These are phyloP conservation scores for Lasiommata megera DNA, from an alignment of 2,888 invertebrate species.

Conservation along the genomic window DNA sequence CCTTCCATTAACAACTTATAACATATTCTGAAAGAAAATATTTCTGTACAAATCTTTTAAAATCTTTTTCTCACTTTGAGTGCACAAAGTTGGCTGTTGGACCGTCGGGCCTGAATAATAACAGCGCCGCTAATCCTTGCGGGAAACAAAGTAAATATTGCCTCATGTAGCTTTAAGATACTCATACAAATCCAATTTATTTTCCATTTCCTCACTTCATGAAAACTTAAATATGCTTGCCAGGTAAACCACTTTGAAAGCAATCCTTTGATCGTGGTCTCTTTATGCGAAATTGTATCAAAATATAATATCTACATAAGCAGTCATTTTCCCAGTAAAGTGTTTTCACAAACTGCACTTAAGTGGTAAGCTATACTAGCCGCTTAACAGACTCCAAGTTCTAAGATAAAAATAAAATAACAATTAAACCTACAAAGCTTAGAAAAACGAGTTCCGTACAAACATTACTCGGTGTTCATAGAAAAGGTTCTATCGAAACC, in stretches of 20 bases:
- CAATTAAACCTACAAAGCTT: not conserved
- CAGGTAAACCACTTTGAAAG: conserved; percentile 78
- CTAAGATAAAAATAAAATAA: not conserved
- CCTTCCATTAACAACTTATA: too few species aligned
- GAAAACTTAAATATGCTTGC: conserved; percentile 79
- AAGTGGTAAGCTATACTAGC: not conserved
- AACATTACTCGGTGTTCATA: too few species aligned
- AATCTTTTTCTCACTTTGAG: conserved; percentile 9
- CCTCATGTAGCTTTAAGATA: conserved; percentile 68
- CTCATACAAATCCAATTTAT: conserved; percentile 79
- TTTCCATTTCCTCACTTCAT: conserved; percentile 80
- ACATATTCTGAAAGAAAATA: not conserved
- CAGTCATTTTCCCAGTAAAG: conserved; percentile 32
- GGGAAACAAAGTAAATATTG: conserved; percentile 69
- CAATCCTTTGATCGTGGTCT: conserved; percentile 78
- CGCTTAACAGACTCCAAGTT: not conserved
- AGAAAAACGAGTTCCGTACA: not conserved
- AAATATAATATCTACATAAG: conserved; percentile 56
- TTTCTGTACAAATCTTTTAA: conserved; percentile 2
- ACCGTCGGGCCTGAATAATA: conserved; percentile 46
- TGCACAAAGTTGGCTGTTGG: conserved; percentile 38
- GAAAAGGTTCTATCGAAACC: too few species aligned
- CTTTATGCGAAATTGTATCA: conserved; percentile 73
- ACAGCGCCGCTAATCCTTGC: conserved; percentile 49
- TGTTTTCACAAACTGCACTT: conserved; percentile 13